These are phyloP conservation scores for Pangasianodon gigas DNA, from an alignment of 2,113 vertebrate species.

Conservation along the genomic window DNA sequence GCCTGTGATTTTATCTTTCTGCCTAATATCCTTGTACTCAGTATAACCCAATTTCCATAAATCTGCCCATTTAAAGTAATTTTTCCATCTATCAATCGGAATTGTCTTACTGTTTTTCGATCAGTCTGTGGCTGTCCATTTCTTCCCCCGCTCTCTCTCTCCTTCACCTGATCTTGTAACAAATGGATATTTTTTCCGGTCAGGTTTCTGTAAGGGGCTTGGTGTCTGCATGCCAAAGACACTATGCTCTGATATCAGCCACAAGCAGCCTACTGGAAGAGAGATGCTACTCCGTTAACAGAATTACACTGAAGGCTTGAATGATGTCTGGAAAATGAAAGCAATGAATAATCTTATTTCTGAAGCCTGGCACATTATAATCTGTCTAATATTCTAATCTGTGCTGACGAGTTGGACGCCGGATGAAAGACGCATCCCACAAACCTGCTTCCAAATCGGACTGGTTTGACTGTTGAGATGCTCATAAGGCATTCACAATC, in stretches of 20 bases:
- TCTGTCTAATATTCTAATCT: slow-evolving; percentile 62
- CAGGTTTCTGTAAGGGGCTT: slow-evolving; percentile 38
- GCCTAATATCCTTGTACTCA: background rate
- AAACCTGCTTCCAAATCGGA: background rate
- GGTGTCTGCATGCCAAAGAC: slow-evolving; percentile 39
- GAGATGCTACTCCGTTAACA: slow-evolving; percentile 52
- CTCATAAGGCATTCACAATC: slow-evolving; percentile 10
- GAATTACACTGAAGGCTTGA: slow-evolving; percentile 50
- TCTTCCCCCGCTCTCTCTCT: slow-evolving; percentile 12
- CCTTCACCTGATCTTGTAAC: slow-evolving; percentile 41
- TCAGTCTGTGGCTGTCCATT: background rate
- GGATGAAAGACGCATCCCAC: slow-evolving; percentile 62
- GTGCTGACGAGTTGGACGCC: slow-evolving; percentile 32
- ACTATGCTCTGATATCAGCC: slow-evolving; percentile 45
- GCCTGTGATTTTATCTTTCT: slow-evolving; percentile 15
- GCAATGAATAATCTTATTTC: slow-evolving; percentile 49
- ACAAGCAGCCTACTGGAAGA: slow-evolving; percentile 35
- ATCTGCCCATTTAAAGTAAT: background rate
- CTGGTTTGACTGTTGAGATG: background rate
- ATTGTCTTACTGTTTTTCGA: background rate
- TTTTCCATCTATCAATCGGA: background rate
- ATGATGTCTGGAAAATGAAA: slow-evolving; percentile 54
- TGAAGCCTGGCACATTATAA: slow-evolving; percentile 44
- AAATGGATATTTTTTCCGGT: slow-evolving; percentile 48
- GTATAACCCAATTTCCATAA: background rate